Base-by-base conservation (phyloP, 2,113 vertebrate genomes). In the Tachycineta bicolor region DNA sequence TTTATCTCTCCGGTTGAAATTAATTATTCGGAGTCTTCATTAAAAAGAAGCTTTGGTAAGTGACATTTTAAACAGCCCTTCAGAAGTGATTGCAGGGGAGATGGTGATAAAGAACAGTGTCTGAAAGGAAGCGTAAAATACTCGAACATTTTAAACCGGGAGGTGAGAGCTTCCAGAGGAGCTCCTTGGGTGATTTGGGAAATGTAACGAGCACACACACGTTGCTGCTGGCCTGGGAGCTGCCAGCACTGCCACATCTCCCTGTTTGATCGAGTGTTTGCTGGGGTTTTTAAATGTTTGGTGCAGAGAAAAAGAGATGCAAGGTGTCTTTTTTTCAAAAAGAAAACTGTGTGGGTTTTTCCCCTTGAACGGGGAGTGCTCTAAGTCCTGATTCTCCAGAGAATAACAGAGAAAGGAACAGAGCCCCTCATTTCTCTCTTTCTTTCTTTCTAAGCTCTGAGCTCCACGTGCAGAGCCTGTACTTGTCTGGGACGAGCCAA, bases 11-110 rank as follows among this genome's bases (percentile, higher is more conserved):
- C 62, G 83, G 87, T 84, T 90, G 92, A 82, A 94, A 92, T 96
- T 95, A 96, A 94, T 96, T 96, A 95, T 80, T 96, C 83, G 10
- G 60, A 71, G 69, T n/a, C 39, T 69, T 96, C 96, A 96, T 97
- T 97, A 96, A 96, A 96, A 96, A 95, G 44, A 69, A 96, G 90
- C 84, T 95, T 96, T 84, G 65, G 89, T 95, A 94, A 97, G 88
- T 95, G 95, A 91, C 64, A 86, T 94, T 97, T 96, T 52, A 62
- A 94, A 63, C n/a, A 73, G 64, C 79, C 93, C 15, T 86, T 94
- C 87, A 63, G 83, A 87, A 93, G 62, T n/a, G 91, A 95, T 93
- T 93, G 85, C 65, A 59, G 10, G 74, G 44, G 87, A 83, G 70
- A 70, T 91, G 87, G 53, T 95, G 93, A 94, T 95, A 95, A 96